These are phyloP conservation scores for Virgularia gustaviana DNA, from an alignment of 92 coral and sea anemone genomes.

Conservation along the genomic window DNA sequence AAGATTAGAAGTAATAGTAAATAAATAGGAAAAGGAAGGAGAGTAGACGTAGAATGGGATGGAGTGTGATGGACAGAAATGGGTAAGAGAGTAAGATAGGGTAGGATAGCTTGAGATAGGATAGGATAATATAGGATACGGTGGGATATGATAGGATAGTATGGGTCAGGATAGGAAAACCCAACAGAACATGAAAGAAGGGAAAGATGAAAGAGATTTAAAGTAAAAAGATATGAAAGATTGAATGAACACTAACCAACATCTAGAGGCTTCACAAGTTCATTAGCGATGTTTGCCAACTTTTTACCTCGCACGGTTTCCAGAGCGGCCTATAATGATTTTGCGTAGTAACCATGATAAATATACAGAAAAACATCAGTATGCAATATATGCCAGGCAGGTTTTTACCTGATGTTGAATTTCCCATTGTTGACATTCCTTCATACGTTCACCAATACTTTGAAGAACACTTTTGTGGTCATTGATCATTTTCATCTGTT, in stretches of 20 bases:
- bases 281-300: constrained; percentile 70
- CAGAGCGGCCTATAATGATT: constrained; percentile 63
- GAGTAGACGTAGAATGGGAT: neutral
- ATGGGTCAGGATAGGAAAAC: too few species aligned
- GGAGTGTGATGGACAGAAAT: neutral
- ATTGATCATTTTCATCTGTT: constrained; percentile 62
- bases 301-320: constrained; percentile 83
- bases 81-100: neutral
- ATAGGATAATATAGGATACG: too few species aligned
- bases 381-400: neutral
- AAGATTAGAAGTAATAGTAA: neutral
- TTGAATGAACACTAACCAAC: constrained; percentile 62
- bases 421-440: constrained; percentile 95
- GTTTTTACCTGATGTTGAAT: constrained; percentile 76
- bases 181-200: too few species aligned
- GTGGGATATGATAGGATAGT: too few species aligned
- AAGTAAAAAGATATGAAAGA: too few species aligned
- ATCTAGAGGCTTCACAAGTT: constrained; percentile 81
- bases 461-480: constrained; percentile 74
- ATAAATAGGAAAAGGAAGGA: neutral
- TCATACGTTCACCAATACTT: constrained; percentile 71
- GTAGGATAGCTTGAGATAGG: too few species aligned
- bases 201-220: too few species aligned
- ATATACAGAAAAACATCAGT: neutral
- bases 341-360: neutral